These are phyloP conservation scores for Scomber scombrus DNA, from an alignment of 2,113 vertebrate species.

Conservation along the genomic window DNA sequence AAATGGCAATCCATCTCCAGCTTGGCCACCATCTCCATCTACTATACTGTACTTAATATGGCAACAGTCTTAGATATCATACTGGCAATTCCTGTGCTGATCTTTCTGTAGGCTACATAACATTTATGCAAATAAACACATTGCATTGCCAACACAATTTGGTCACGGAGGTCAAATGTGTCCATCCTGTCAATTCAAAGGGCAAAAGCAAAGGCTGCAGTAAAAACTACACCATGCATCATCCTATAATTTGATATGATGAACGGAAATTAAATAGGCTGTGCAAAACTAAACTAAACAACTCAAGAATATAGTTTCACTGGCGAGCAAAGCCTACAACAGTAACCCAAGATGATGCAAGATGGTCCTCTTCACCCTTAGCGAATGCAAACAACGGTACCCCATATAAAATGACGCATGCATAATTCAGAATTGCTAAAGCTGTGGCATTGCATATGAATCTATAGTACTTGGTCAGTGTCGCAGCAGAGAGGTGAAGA, in stretches of 20 bases:
- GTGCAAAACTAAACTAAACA: constrained; percentile 7
- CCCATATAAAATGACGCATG: constrained; percentile 67
- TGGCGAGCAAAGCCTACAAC: constrained; percentile 26
- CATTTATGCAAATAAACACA: neutral
- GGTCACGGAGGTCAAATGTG: constrained; percentile 45
- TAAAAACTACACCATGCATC: constrained; percentile 30
- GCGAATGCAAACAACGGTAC: constrained; percentile 38
- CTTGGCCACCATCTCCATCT: constrained; percentile 38
- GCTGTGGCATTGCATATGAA: neutral
- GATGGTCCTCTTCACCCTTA: constrained; percentile 48
- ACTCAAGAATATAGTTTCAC: neutral
- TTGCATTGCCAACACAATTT: neutral
- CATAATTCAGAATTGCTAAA: constrained; percentile 33
- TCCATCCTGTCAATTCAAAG: neutral
- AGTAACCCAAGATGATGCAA: constrained; percentile 57
- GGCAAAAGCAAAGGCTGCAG: constrained; percentile 15
- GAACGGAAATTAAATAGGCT: neutral
- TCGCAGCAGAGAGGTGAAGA: constrained; percentile 5
- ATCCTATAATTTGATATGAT: neutral
- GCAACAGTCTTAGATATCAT: neutral
- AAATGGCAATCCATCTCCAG: constrained; percentile 48
- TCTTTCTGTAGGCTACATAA: no score
- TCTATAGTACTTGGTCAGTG: constrained; percentile 10
- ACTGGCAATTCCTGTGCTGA: no score
- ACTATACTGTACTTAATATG: constrained; percentile 18